These are phyloP conservation scores for Desmodus rotundus DNA, from an alignment of 2,113 vertebrate species.

Conservation along the genomic window DNA sequence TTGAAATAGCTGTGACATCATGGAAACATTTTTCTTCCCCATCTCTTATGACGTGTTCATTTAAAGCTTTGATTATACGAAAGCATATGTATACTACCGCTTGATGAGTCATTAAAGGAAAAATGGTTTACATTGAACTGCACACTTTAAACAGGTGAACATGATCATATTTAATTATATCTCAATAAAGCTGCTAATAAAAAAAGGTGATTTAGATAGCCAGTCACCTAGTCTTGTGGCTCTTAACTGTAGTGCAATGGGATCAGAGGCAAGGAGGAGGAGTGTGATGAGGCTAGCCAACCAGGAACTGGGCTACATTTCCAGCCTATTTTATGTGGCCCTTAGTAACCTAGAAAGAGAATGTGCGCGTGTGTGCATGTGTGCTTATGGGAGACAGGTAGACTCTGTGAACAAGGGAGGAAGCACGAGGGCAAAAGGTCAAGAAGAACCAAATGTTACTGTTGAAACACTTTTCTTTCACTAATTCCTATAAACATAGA, in stretches of 20 bases:
- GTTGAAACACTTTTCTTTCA: background rate
- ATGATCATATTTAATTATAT: background rate
- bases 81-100: background rate
- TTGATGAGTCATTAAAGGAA: slow-evolving; percentile 18
- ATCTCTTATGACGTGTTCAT: background rate
- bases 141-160: slow-evolving; percentile 6
- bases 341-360: background rate
- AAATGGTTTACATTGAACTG: background rate
- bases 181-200: slow-evolving; percentile 22
- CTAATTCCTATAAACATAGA: slow-evolving; percentile 18
- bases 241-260: background rate
- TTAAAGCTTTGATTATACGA: background rate
- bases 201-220: background rate
- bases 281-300: background rate
- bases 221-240: background rate
- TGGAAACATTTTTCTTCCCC: background rate
- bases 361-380: background rate
- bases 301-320: slow-evolving; percentile 1
- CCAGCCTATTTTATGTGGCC: background rate
- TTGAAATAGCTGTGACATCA: slow-evolving; percentile 36
- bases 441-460: slow-evolving; percentile 6
- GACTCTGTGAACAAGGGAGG: background rate
- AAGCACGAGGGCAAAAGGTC: background rate
- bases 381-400: background rate
- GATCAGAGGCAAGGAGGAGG: background rate